Conservation (phyloP, 2,888 invertebrate genomes). For the Cetonia aurata region DNA sequence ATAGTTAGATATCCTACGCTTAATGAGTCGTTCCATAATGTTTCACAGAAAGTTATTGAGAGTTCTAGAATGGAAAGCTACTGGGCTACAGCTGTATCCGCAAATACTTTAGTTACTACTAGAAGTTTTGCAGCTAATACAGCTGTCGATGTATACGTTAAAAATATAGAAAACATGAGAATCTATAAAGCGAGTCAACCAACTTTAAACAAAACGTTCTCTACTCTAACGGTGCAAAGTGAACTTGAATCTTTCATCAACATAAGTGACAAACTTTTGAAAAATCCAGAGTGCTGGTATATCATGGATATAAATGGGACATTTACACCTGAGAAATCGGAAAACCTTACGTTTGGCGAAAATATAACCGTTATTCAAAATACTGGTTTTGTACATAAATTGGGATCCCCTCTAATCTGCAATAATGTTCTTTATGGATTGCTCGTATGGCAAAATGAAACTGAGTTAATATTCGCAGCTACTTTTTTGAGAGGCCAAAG, state of each 20-base stretch:
- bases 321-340: not conserved
- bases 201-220: conserved; percentile 18
- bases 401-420: conserved; percentile 51
- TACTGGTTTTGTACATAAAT: conserved; percentile 37
- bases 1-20: conserved; percentile 12
- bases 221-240: not conserved
- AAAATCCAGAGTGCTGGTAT: too few species aligned
- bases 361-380: conserved; percentile 33
- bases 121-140: not conserved
- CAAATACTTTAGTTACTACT: conserved; percentile 43
- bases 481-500: conserved; percentile 7
- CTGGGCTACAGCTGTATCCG: conserved; percentile 41
- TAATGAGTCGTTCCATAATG: conserved; percentile 37
- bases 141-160: not conserved
- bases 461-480: conserved; percentile 32
- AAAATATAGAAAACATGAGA: conserved; percentile 18
- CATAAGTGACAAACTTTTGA: not conserved
- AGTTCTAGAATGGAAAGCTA: conserved; percentile 24
- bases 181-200: conserved; percentile 3
- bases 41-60: conserved; percentile 39
- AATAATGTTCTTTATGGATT: conserved; percentile 47
- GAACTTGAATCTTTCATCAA: not conserved
- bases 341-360: conserved; percentile 22
- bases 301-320: too few species aligned
- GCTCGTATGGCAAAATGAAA: conserved; percentile 40